Conservation (phyloP, 2,113 vertebrate genomes). For the Arenaria interpres region DNA sequence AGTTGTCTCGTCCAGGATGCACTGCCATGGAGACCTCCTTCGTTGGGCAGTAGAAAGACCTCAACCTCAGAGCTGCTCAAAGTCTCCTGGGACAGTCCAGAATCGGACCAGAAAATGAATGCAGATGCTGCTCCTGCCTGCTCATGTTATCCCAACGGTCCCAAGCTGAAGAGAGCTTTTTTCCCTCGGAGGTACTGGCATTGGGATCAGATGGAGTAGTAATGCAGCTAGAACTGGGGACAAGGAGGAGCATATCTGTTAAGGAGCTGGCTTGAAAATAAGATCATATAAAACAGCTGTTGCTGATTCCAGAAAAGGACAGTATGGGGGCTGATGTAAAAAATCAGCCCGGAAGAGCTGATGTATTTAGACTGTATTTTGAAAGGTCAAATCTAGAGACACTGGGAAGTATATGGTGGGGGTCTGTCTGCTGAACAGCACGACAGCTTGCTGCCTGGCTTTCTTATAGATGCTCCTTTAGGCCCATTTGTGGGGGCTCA, state of each 20-base stretch:
- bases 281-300: slow-evolving; percentile 24
- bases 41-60: not conserved
- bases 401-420: fast-evolving
- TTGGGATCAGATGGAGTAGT: slow-evolving; percentile 29
- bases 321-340: not conserved
- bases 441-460: not conserved
- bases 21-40: not conserved
- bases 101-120: not conserved
- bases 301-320: not conserved
- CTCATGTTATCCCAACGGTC: not conserved
- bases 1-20: not conserved
- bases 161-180: not conserved
- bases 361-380: not conserved
- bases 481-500: not conserved
- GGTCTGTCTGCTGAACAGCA: not conserved
- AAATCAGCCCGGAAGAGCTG: not conserved
- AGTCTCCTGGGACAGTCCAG: not conserved
- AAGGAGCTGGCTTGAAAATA: slow-evolving; percentile 1
- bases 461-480: fast-evolving
- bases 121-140: not conserved
- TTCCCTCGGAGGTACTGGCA: not conserved
- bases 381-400: not conserved
- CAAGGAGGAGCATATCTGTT: not conserved
- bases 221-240: not conserved
- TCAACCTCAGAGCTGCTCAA: not conserved